These are phyloP conservation scores for Rhogogaster chlorosoma DNA, from an alignment of 2,888 invertebrate species.

Conservation along the genomic window DNA sequence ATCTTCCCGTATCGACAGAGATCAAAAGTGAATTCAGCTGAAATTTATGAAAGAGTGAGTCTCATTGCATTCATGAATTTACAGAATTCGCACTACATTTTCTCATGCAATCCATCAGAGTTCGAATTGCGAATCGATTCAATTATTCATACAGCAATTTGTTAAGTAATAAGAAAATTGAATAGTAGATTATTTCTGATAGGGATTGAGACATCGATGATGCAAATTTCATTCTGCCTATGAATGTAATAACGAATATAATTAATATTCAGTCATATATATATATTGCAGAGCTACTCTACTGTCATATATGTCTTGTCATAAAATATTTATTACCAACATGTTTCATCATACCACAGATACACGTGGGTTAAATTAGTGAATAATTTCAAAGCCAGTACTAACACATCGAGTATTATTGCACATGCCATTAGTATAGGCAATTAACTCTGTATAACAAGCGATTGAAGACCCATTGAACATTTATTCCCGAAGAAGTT, in stretches of 20 bases:
- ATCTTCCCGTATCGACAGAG: background rate
- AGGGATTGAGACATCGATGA: background rate
- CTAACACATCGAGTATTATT: background rate
- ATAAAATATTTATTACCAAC: background rate
- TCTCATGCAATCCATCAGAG: background rate
- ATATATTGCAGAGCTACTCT: background rate
- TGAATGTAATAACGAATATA: background rate
- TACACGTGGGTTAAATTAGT: background rate
- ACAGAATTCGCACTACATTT: background rate
- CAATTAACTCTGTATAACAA: background rate
- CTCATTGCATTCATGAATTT: background rate
- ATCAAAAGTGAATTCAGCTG: background rate
- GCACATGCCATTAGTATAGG: background rate
- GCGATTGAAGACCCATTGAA: background rate
- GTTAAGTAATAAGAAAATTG: background rate
- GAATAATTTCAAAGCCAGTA: background rate
- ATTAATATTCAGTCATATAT: background rate
- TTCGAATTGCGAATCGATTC: background rate
- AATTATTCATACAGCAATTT: background rate
- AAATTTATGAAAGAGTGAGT: background rate
- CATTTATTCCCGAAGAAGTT: background rate
- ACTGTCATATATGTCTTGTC: background rate
- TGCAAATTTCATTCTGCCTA: background rate
- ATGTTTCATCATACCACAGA: background rate
- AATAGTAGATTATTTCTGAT: background rate